Conservation (phyloP, 2,797 vertebrate species). For the Macropus fuliginosus region DNA sequence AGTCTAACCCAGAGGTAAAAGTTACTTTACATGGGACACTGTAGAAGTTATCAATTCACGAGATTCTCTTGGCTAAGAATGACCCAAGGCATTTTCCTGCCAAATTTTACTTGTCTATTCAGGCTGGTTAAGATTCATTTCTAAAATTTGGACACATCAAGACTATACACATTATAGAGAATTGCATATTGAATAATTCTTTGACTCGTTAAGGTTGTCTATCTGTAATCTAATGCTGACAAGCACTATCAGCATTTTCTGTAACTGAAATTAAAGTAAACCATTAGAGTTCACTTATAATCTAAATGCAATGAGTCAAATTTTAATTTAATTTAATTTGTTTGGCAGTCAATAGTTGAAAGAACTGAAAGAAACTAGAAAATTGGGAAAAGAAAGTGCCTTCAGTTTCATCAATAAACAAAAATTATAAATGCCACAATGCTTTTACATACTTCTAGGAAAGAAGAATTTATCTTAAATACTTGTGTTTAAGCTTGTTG, state of each 20-base stretch:
- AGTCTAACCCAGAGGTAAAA: neutral
- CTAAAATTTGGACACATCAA: neutral
- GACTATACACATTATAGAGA: neutral
- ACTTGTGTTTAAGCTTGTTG: neutral
- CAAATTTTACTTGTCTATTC: neutral
- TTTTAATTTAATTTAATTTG: conserved; percentile 14
- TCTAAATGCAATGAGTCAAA: neutral
- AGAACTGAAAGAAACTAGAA: neutral
- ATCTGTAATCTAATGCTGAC: neutral
- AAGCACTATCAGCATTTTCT: neutral
- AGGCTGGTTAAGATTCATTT: neutral
- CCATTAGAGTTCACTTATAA: neutral
- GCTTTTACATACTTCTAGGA: neutral
- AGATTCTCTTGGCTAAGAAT: neutral
- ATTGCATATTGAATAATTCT: conserved; percentile 19
- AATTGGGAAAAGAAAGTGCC: conserved; percentile 16
- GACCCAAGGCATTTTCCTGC: neutral
- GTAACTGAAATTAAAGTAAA: neutral
- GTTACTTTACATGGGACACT: neutral
- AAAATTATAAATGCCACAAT: neutral
- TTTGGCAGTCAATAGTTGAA: conserved; percentile 9
- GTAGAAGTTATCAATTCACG: neutral
- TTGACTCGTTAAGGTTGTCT: neutral
- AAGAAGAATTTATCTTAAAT: neutral
- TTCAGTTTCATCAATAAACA: conserved; percentile 30